Conservation (phyloP, 2,113 vertebrate species). For the Nesospiza acunhae region DNA sequence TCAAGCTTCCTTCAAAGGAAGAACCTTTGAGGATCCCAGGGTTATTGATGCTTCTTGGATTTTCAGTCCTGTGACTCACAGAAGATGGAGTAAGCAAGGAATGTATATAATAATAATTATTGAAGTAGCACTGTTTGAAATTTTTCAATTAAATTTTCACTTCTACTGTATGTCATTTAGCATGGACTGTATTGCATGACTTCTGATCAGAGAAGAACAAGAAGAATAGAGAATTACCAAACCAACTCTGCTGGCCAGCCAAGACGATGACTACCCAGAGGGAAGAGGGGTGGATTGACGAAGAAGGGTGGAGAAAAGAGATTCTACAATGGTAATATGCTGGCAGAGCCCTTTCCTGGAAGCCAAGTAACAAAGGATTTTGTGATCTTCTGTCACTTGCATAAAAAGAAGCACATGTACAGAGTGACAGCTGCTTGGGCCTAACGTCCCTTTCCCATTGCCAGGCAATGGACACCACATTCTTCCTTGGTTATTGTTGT, state of each 20-base stretch:
- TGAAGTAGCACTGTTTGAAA: background rate
- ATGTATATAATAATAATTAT: background rate
- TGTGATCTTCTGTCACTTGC: background rate
- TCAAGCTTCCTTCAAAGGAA: background rate
- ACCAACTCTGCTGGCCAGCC: background rate
- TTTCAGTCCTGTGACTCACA: background rate
- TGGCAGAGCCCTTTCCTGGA: background rate
- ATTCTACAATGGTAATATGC: background rate
- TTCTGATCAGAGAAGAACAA: background rate
- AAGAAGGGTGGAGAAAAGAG: background rate
- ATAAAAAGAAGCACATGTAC: background rate
- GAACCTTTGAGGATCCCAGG: background rate
- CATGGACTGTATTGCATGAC: background rate
- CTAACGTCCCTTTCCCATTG: background rate
- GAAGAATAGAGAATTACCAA: constrained; percentile 5
- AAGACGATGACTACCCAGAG: background rate
- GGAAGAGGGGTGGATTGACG: background rate
- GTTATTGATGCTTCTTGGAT: background rate
- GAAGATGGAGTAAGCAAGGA: background rate
- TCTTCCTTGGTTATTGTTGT: background rate
- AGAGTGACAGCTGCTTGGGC: background rate
- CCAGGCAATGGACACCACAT: background rate
- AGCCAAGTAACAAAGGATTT: background rate
- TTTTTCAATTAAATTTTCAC: background rate
- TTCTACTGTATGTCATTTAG: background rate